Percentiles rank a stretch among this genome's conserved stretches.
Conservation (phyloP, 2,797 vertebrate genomes). For the Poecilia gillii region DNA sequence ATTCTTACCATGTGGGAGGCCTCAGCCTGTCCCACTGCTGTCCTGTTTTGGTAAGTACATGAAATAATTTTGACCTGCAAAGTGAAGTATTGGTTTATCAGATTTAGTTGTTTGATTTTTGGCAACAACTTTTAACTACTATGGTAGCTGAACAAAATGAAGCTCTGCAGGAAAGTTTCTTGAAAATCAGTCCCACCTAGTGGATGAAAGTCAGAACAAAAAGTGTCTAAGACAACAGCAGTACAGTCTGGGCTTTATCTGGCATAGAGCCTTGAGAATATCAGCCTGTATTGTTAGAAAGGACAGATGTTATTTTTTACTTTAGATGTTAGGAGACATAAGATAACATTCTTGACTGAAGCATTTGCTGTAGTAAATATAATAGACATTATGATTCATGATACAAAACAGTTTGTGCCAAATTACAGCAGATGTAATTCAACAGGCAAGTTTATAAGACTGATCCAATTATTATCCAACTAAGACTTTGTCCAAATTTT, state of each 20-base stretch:
- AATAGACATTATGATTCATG: not conserved
- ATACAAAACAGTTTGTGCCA: not conserved
- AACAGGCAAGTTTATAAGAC: not conserved
- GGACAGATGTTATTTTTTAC: not conserved
- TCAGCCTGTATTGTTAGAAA: not conserved
- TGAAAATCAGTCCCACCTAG: slow-evolving; percentile 58
- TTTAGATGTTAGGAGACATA: not conserved
- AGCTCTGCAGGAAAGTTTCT: not conserved
- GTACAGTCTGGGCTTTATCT: not conserved
- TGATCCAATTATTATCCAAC: not conserved
- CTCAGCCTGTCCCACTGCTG: not conserved
- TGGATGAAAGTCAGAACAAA: slow-evolving; percentile 21
- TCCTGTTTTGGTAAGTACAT: slow-evolving; percentile 9
- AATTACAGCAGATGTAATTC: not conserved
- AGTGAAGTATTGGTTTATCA: not conserved
- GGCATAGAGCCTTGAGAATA: not conserved
- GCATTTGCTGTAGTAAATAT: not conserved
- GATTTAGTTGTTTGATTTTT: not conserved
- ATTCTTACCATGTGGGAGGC: not conserved
- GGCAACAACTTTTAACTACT: not conserved
- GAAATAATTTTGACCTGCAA: not conserved
- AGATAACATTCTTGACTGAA: not conserved
- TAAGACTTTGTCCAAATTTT: not conserved
- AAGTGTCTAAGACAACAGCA: not conserved
- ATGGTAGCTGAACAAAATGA: not conserved